These are phyloP conservation scores for Megaustenia siamemsis DNA, from an alignment of 2,888 invertebrate genomes.

Conservation along the genomic window DNA sequence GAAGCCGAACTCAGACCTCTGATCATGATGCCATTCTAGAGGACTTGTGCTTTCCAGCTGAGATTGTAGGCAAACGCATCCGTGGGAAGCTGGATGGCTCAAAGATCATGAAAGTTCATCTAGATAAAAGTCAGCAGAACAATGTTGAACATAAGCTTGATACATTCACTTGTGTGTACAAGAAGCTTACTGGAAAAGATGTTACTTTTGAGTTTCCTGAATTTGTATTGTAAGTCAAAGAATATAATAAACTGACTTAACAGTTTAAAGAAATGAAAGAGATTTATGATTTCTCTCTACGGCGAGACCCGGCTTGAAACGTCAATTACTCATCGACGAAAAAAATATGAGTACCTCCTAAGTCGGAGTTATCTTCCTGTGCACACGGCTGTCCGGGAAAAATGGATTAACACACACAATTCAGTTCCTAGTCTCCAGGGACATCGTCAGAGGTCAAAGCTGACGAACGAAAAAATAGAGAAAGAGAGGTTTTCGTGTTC, in stretches of 20 bases:
- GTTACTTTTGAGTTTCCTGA: slow-evolving; percentile 99
- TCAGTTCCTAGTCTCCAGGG: no score
- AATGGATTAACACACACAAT: no score
- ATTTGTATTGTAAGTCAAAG: slow-evolving; percentile 82
- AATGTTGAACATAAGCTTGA: slow-evolving; percentile 99
- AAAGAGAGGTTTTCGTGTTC: no score
- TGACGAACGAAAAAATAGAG: no score
- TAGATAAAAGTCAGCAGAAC: slow-evolving; percentile 96
- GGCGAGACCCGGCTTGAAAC: no score
- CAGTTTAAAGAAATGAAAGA: no score
- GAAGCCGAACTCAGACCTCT: slow-evolving; percentile 94
- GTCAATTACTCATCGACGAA: no score
- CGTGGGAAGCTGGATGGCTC: slow-evolving; percentile 97
- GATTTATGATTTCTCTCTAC: no score
- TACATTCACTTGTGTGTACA: slow-evolving; percentile 98
- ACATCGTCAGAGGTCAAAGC: no score
- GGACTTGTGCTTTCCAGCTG: slow-evolving; percentile 98
- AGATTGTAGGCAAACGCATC: slow-evolving; percentile 98
- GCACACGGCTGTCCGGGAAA: no score
- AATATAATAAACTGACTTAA: slow-evolving; percentile 15
- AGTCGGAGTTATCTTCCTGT: no score
- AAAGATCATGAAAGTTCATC: slow-evolving; percentile 96
- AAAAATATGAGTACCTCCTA: no score
- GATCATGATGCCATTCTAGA: slow-evolving; percentile 99
- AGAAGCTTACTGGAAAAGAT: slow-evolving; percentile 98